These are phyloP conservation scores for Bovichtus diacanthus DNA, from an alignment of 2,797 vertebrate genomes.

Conservation along the genomic window DNA sequence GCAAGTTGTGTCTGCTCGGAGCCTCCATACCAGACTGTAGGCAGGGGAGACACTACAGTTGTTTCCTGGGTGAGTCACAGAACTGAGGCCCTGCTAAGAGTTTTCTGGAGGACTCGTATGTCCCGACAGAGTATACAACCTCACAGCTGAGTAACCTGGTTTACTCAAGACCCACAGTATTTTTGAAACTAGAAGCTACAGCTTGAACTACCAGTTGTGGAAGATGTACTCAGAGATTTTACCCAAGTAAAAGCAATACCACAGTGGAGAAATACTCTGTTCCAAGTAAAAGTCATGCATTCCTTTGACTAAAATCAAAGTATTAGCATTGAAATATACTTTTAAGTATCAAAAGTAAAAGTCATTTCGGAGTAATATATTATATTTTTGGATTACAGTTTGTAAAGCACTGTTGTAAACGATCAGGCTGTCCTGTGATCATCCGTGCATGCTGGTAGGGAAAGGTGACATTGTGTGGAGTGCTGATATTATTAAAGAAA, in stretches of 20 bases:
- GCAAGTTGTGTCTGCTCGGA: slow-evolving; percentile 44
- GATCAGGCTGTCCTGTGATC: slow-evolving; percentile 26
- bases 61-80: slow-evolving; percentile 61
- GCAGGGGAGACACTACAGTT: slow-evolving; percentile 52
- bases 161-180: background rate
- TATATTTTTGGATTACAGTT: background rate
- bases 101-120: slow-evolving; percentile 11
- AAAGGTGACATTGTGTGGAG: slow-evolving; percentile 28
- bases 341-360: background rate
- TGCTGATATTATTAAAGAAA: slow-evolving; percentile 10
- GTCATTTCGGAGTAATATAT: background rate
- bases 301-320: background rate
- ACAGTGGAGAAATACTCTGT: background rate
- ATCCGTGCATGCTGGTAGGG: slow-evolving; percentile 5
- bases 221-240: background rate
- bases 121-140: slow-evolving; percentile 4
- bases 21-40: slow-evolving; percentile 47
- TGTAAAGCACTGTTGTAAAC: background rate
- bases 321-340: background rate
- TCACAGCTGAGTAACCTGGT: slow-evolving; percentile 9
- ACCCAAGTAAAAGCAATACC: background rate
- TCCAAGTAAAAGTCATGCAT: background rate
- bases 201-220: background rate
- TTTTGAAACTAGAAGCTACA: background rate
- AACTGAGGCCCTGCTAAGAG: background rate